Conservation (phyloP, 2,113 vertebrate species). For the Notarius lentiginosus region DNA sequence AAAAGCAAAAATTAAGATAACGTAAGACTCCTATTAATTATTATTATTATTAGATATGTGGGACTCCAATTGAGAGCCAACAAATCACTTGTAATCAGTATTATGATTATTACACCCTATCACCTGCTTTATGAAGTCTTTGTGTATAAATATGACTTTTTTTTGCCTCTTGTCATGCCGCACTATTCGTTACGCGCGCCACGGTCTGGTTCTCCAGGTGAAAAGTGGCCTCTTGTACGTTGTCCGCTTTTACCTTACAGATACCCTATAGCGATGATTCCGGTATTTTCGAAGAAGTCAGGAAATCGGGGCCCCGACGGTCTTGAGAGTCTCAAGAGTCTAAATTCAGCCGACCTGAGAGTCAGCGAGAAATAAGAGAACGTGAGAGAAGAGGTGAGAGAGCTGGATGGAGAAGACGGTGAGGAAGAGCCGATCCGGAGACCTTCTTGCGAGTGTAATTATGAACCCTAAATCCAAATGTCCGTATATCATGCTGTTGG, state of each 20-base stretch:
- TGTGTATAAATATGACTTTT: neutral
- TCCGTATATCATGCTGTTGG: slow-evolving; percentile 29
- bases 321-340: neutral
- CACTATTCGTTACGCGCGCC: neutral
- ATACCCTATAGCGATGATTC: neutral
- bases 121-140: neutral
- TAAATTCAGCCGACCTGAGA: neutral
- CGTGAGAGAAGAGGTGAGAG: neutral
- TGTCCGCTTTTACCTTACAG: neutral
- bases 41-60: neutral
- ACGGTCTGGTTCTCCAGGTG: neutral
- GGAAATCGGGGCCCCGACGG: neutral
- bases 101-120: neutral
- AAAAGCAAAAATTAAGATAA: neutral
- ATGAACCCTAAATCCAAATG: slow-evolving; percentile 30
- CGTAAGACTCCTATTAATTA: neutral
- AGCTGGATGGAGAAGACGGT: neutral
- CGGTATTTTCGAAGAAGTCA: neutral
- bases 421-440: neutral
- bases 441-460: slow-evolving; percentile 30
- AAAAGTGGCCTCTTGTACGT: neutral
- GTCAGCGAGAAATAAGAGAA: neutral
- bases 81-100: neutral
- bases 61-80: too few relatives aligned
- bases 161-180: neutral